Evolutionary conservation across 1,140 invertebrate genomes (phyloP).

Genomic region (Orius insidiosus): DNA sequence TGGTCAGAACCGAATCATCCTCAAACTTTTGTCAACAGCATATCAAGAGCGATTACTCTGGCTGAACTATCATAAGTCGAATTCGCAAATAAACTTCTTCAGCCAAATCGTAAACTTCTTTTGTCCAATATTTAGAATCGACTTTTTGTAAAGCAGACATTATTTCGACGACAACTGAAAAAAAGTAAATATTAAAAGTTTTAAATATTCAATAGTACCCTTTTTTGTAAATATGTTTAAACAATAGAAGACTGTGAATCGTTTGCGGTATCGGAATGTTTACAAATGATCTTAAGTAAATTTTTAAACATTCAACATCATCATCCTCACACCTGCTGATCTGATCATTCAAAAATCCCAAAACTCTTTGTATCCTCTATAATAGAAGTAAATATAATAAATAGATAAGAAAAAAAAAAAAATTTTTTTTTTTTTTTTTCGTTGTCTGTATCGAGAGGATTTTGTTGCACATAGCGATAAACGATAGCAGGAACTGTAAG

Average conservation of each 20-base stretch:
- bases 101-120: constrained; percentile 31
- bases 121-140: constrained; percentile 28
- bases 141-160: constrained; percentile 44
- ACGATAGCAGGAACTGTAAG: constrained; percentile 44
- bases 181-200: neutral
- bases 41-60: constrained; percentile 49
- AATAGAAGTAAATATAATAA: constrained; percentile 15
- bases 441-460: too few relatives aligned
- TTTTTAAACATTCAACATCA: constrained; percentile 34
- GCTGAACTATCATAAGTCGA: constrained; percentile 49
- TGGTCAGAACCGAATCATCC: constrained; percentile 31
- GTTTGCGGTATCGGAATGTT: constrained; percentile 41
- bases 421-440: too few relatives aligned
- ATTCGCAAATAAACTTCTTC: constrained; percentile 39
- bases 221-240: constrained; percentile 31
- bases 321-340: constrained; percentile 30
- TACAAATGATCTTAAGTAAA: constrained; percentile 44
- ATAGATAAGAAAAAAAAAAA: constrained; percentile 14
- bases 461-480: constrained; percentile 12
- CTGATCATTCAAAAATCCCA: constrained; percentile 30
- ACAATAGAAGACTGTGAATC: constrained; percentile 37
- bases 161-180: constrained; percentile 35
- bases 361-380: constrained; percentile 29
- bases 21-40: constrained; percentile 41
- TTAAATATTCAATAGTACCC: constrained; percentile 12